Conservation (phyloP, 2,113 vertebrate genomes). For the Macquaria ambigua region DNA sequence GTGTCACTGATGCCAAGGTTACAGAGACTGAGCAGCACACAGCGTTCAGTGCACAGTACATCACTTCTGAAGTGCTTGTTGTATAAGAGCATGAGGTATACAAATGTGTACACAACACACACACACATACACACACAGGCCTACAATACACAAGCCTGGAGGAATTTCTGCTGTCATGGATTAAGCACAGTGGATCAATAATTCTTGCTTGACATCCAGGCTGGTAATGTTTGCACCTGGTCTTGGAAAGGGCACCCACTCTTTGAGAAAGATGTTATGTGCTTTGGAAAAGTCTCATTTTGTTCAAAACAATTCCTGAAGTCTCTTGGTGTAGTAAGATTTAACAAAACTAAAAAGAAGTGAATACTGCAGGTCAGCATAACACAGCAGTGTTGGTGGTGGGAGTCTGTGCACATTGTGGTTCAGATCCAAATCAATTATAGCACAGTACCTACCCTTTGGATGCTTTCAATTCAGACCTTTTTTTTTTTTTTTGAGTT, state of each 20-base stretch:
- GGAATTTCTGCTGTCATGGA: constrained; percentile 42
- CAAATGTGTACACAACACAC: constrained; percentile 1
- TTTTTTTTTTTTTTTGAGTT: constrained; percentile 29
- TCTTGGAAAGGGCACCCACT: constrained; percentile 6
- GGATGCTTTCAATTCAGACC: constrained; percentile 11
- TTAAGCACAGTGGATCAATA: constrained; percentile 23
- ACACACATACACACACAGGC: background rate
- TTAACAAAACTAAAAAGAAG: too few species aligned
- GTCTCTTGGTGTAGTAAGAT: background rate
- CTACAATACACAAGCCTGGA: constrained; percentile 1
- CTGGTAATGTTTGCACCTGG: constrained; percentile 20
- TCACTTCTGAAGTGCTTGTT: constrained; percentile 54
- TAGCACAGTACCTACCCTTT: constrained; percentile 11
- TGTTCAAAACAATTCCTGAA: background rate
- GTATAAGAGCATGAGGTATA: constrained; percentile 56
- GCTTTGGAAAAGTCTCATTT: background rate
- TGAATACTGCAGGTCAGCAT: constrained; percentile 23
- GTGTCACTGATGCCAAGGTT: constrained; percentile 65
- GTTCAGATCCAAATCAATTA: constrained; percentile 51
- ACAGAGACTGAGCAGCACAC: constrained; percentile 40
- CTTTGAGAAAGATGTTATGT: constrained; percentile 8
- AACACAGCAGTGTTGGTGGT: background rate
- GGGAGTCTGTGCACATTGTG: constrained; percentile 17
- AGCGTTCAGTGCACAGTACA: constrained; percentile 27
- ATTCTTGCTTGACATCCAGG: constrained; percentile 12